Base-by-base conservation (phyloP, 2,888 invertebrate species). In the Troides oblongomaculatus region DNA sequence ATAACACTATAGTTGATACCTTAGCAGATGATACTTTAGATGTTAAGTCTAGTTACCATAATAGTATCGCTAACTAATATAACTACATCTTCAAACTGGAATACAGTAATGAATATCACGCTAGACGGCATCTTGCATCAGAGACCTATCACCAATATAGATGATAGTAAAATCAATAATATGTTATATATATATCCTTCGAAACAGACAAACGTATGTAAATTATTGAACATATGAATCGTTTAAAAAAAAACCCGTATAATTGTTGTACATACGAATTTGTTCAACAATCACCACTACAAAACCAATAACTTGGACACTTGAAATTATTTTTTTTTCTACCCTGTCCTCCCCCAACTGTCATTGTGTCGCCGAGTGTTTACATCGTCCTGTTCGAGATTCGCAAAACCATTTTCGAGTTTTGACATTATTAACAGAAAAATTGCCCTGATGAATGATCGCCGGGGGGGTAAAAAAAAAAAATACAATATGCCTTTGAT, bases 351-450 rank as follows among this genome's bases (percentile, higher is more conserved):
- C 69, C 71, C 64, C 50, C 56, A 67, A 70, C 74, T 72, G 72
- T 74, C 76, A 82, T 88, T 86, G 85, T 89, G 78, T 78, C 74
- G 66, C 82, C 77, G 79, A 86, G 85, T 89, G 88, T 89, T 89
- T 89, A 89, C 87, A 85, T 81, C 81, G 77, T 78, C 71, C 77
- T 73, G 74, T 74, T 71, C 77, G 76, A 77, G 75, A 72, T 78
- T 81, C 79, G 81, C 82, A 83, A 84, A 83, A 81, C 78, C 76
- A 80, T 81, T 83, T 81, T 79, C 72, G 76, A 84, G 82, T 88
- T 88, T 88, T 88, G 88, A 89, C 89, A 85, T 86, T 87, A 89
- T 88, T 88, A 88, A 89, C 84, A 87, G 85, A 86, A 85, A 89
- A 89, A 87, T 89, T 89, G 86, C 82, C 81, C 76, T 76, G 82